Conservation (phyloP, 2,113 vertebrate genomes). For the Pleuronectes platessa region DNA sequence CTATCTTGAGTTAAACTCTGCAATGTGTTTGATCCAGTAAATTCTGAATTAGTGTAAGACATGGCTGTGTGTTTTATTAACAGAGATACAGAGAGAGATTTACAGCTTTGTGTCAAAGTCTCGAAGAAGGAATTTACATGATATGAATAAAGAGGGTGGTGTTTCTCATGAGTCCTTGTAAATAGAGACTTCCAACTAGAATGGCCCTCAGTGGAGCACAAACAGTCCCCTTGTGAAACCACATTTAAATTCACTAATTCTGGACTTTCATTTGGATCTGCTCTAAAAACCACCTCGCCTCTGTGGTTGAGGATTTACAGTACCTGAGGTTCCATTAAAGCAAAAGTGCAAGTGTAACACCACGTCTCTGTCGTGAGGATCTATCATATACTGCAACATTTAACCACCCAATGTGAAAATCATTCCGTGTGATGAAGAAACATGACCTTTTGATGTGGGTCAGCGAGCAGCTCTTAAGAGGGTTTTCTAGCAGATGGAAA, state of each 20-base stretch:
- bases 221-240: too few relatives aligned
- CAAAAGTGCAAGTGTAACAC: neutral
- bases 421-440: neutral
- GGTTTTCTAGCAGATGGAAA: neutral
- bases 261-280: too few relatives aligned
- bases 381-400: neutral
- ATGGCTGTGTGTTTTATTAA: too few relatives aligned
- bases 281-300: neutral
- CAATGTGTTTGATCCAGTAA: too few relatives aligned
- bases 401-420: neutral
- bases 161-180: too few relatives aligned
- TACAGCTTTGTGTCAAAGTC: neutral
- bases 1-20: neutral
- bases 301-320: neutral
- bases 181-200: too few relatives aligned
- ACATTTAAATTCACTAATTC: too few relatives aligned
- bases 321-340: neutral
- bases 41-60: too few relatives aligned
- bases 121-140: too few relatives aligned
- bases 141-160: too few relatives aligned
- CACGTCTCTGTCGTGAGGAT: neutral
- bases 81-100: too few relatives aligned
- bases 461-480: neutral
- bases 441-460: neutral
- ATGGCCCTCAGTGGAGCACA: too few relatives aligned